Evolutionary conservation across 1,140 invertebrate genomes (phyloP), one percentile per base, ranked within the genome.

Genomic region (Nasonia vitripennis): DNA sequence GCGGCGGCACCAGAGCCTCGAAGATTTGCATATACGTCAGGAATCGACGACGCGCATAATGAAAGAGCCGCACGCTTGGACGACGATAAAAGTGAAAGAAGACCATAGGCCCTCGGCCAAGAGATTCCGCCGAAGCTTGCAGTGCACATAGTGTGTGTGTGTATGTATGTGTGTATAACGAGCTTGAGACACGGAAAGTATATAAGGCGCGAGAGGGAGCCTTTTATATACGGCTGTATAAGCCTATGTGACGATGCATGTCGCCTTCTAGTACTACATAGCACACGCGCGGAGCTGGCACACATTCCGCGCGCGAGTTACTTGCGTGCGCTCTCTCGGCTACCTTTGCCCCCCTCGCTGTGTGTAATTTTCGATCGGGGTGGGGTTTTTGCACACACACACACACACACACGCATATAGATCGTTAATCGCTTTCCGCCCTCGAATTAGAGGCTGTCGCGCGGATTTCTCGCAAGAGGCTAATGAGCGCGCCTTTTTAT

Each of bases 11-110:
- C 41, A 11, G 41, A 45, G 41, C 27, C 27, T 1, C 77, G 27
- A 45, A 17, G 77, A 55, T 85, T 85, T 75, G 84, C 78, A 81
- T 85, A 67, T 67, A 81, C 78, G 84, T 81, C 78, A 81, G 78
- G 51, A 67, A 85, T 85, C 78, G 71, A 73, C 45, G 45, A 34
- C 74, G 74, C 41, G 74, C 77, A 27, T 83, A 68, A 67, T 67
- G 51, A 83, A 83, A 77, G 51, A 77, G 81, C 17, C 48, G 51
- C 10, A 1, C 27, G 31, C 51, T 17, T 20, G 20, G 41, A 14
- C 7, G 45, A 48, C 45, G 45, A 79, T 71, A 78, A 84, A 84
- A 78, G 74, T 14, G 27, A 71, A 78, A 78, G 74, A 84, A 70
- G 82, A 20, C 7, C 68, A 71, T 23, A 31, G 23, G 17, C 73